Conservation (phyloP, 2,888 invertebrate species). For the Scelioninae gen. 2 region DNA sequence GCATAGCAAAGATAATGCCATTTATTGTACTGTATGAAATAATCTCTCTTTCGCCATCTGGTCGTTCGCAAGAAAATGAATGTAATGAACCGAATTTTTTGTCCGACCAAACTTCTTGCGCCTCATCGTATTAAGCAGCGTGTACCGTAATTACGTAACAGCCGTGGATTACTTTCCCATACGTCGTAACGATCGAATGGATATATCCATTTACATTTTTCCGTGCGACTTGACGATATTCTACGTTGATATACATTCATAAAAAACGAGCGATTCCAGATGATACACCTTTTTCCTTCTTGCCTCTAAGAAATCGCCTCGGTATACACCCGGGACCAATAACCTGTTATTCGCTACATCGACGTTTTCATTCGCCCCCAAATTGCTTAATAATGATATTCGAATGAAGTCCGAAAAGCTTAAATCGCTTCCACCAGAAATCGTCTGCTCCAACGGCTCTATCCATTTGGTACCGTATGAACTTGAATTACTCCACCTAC, state of each 20-base stretch:
- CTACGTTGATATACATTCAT: slow-evolving; percentile 39
- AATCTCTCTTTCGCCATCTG: slow-evolving; percentile 53
- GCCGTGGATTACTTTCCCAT: slow-evolving; percentile 56
- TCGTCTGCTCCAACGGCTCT: too few relatives aligned
- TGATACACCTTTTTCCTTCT: slow-evolving; percentile 8
- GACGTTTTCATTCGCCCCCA: not conserved
- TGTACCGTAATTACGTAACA: slow-evolving; percentile 46
- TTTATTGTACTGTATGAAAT: slow-evolving; percentile 48
- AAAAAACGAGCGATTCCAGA: slow-evolving; percentile 19
- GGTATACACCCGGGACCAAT: too few relatives aligned
- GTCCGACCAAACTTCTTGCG: slow-evolving; percentile 56
- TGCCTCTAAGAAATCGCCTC: not conserved
- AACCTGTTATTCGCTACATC: too few relatives aligned
- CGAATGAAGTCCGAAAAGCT: too few relatives aligned
- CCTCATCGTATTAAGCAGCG: slow-evolving; percentile 51
- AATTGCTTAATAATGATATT: not conserved
- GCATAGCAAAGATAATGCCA: slow-evolving; percentile 43
- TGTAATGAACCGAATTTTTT: slow-evolving; percentile 57
- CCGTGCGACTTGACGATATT: slow-evolving; percentile 51
- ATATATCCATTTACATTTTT: slow-evolving; percentile 58
- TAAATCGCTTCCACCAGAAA: too few relatives aligned
- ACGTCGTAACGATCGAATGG: slow-evolving; percentile 56
- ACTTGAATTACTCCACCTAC: too few relatives aligned
- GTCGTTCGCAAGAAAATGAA: slow-evolving; percentile 53
- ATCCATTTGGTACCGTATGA: too few relatives aligned